A percentile compares a stretch with the other conserved stretches of the same genome.
phyloP scores from a whole-genome alignment of 2,113 vertebrate genomes.

The Anser cygnoides region DNA sequence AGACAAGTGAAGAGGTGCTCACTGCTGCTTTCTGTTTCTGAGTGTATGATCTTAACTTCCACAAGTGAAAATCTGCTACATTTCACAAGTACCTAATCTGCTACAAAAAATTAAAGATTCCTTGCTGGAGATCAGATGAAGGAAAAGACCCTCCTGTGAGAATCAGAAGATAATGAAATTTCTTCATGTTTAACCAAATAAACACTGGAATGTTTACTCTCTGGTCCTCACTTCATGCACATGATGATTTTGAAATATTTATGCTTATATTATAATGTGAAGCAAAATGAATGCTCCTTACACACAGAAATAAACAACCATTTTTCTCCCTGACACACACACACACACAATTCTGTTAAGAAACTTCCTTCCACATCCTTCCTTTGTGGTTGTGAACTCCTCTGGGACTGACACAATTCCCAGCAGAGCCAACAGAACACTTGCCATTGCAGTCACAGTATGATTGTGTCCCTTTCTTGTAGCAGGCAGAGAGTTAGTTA shows the following conservation, averaged over 20 bases:
- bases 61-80: neutral
- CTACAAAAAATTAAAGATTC: neutral
- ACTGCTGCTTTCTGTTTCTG: neutral
- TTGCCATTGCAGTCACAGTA: conserved; percentile 5
- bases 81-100: neutral
- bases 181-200: conserved; percentile 37
- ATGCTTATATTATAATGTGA: conserved; percentile 4
- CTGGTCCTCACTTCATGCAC: neutral
- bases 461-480: conserved; percentile 8
- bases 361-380: conserved; percentile 44
- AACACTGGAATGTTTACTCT: conserved; percentile 11
- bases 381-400: conserved; percentile 22
- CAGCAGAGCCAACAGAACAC: conserved; percentile 13
- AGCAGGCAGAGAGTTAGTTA: conserved; percentile 73
- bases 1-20: neutral
- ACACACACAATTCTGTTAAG: neutral
- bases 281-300: neutral
- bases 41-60: neutral
- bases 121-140: neutral
- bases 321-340: neutral
- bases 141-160: neutral
- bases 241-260: neutral
- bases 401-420: neutral
- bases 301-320: neutral
- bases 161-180: neutral